phyloP scores from a whole-genome alignment of 2,888 invertebrate species.

The Zaprionus lineosus region DNA sequence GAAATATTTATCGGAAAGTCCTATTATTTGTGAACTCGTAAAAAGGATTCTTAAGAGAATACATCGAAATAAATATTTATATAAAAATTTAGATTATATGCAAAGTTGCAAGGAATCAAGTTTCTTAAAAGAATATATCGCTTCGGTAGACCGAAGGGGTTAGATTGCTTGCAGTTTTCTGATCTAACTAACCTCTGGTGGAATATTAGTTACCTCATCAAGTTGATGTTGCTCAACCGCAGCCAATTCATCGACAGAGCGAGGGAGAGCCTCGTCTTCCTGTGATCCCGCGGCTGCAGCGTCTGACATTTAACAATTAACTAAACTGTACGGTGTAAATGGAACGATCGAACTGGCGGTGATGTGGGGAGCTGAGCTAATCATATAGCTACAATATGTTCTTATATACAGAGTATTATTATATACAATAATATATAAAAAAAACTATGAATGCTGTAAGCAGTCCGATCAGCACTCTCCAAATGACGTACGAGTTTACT shows the following conservation, averaged over 20 bases:
- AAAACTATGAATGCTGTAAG: too few relatives aligned
- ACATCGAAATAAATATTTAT: too few relatives aligned
- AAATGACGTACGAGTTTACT: background rate
- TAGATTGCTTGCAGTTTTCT: too few relatives aligned
- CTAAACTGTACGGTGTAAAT: slow-evolving; percentile 12
- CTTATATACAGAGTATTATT: slow-evolving; percentile 5
- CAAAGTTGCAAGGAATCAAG: too few relatives aligned
- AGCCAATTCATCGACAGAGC: slow-evolving; percentile 30
- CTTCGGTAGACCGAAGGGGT: too few relatives aligned
- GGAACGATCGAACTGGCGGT: slow-evolving; percentile 36
- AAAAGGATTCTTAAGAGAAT: too few relatives aligned
- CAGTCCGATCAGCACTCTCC: slow-evolving; percentile 1
- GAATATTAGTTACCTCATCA: slow-evolving; percentile 56
- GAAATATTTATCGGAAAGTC: too few relatives aligned
- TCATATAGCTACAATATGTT: slow-evolving; percentile 7
- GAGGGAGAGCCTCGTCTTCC: slow-evolving; percentile 26
- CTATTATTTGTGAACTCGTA: too few relatives aligned
- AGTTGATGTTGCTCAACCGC: slow-evolving; percentile 42
- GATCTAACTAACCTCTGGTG: slow-evolving; percentile 1
- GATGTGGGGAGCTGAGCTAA: slow-evolving; percentile 35
- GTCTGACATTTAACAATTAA: slow-evolving; percentile 35
- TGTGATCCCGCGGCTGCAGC: slow-evolving; percentile 15
- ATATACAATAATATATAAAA: too few relatives aligned
- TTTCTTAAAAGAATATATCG: too few relatives aligned
- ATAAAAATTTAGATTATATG: too few relatives aligned